Evolutionary conservation across 1,140 invertebrate species (phyloP), one percentile per base, ranked within the genome.

Genomic region (Belonocnema kinseyi): DNA sequence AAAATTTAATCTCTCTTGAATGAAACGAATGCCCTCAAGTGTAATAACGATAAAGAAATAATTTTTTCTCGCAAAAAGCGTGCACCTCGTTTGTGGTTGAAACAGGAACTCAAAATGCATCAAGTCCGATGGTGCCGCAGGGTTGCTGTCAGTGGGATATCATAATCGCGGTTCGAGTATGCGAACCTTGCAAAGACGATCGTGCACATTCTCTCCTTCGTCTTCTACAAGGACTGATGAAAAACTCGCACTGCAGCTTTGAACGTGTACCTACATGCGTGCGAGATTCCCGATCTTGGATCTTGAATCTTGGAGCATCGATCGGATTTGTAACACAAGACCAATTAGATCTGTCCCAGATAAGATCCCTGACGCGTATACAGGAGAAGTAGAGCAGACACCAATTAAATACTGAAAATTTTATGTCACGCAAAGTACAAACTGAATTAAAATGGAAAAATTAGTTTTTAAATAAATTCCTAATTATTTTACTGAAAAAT

Each of bases 251-350:
- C 58, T 5, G 21, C 21, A 61, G 58, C 58, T 61, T 33, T 61
- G 58, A 61, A 61, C 21, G 58, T 61, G 17, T 13, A 21, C 58
- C 26, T 21, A 61, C 19, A 61, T 61, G 58, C 58, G 58, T 61
- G 58, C 17, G 17, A 61, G 21, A 61, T 61, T 33, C 58, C 26
- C 58, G 21, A 61, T 61, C 58, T 61, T 26, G 21, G 58, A 61
- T 61, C 58, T 61, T 61, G 58, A n/a, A 21, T 11, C 17, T 12
- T 8, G 21, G 58, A 33, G 58, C 21, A 61, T 61, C 21, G 58
- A 40, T 61, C 21, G 58, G 58, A 61, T 61, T 61, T 61, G 58
- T 61, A 61, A 61, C 58, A 61, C 58, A 58, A 58, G 56, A 58
- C 11, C 56, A 17, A 58, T 58, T 33, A 61, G 58, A 61, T 61